These are phyloP conservation scores for Perizoma flavofasciatum DNA, from an alignment of 2,888 invertebrate genomes.

Conservation along the genomic window DNA sequence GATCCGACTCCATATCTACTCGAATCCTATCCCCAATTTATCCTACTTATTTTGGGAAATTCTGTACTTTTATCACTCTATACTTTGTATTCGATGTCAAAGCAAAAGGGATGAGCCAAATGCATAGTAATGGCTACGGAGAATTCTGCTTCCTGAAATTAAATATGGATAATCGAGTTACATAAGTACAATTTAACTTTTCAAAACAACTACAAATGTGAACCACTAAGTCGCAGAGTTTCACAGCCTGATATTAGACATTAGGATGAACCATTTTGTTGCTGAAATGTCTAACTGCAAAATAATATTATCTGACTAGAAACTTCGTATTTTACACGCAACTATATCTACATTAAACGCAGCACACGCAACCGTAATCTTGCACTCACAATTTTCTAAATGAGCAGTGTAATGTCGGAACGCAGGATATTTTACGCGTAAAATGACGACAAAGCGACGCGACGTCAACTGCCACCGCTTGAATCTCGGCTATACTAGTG, in stretches of 20 bases:
- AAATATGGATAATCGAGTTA: conserved; percentile 21
- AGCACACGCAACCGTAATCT: conserved; percentile 42
- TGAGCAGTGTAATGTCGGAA: conserved; percentile 53
- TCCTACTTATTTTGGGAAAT: conserved; percentile 61
- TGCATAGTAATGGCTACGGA: conserved; percentile 39
- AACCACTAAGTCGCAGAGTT: neutral
- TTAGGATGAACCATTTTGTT: no score
- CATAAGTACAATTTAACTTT: conserved; percentile 6
- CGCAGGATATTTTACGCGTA: conserved; percentile 55
- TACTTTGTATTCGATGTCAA: conserved; percentile 49
- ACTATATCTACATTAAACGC: conserved; percentile 33
- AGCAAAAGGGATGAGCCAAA: conserved; percentile 46
- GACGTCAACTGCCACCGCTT: conserved; percentile 39
- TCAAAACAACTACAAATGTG: conserved; percentile 1
- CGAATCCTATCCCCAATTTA: conserved; percentile 65
- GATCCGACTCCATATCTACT: conserved; percentile 57
- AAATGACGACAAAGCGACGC: conserved; percentile 55
- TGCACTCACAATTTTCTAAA: conserved; percentile 53
- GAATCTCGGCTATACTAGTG: conserved; percentile 41
- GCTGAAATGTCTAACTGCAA: no score
- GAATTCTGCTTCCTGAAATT: conserved; percentile 33
- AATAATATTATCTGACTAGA: neutral
- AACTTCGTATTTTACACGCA: neutral
- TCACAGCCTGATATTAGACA: neutral
- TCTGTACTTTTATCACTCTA: conserved; percentile 54